phyloP scores from a whole-genome alignment of 2,888 invertebrate species.

The Aspidiotus rigidus region DNA sequence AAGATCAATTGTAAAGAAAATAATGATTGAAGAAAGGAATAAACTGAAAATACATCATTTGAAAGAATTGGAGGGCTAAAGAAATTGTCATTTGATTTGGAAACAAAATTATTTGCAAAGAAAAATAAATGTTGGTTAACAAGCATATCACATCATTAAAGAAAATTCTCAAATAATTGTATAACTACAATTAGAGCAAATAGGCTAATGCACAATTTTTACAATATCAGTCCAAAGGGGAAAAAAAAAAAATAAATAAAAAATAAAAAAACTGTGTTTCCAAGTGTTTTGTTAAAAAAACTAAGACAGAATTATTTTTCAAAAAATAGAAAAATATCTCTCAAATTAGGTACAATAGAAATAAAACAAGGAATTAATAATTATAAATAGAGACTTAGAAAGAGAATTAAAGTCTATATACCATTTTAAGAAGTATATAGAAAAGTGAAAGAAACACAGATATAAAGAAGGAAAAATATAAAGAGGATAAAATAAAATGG shows the following conservation, averaged over 20 bases:
- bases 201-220: constrained; percentile 18
- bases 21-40: no score
- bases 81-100: no score
- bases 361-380: background rate
- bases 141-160: constrained; percentile 30
- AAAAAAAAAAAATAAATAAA: background rate
- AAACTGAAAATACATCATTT: no score
- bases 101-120: background rate
- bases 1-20: no score
- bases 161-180: constrained; percentile 23
- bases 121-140: constrained; percentile 26
- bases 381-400: background rate
- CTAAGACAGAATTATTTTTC: background rate
- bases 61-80: no score
- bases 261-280: background rate
- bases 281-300: background rate
- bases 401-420: background rate
- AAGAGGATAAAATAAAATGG: background rate
- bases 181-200: constrained; percentile 10
- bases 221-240: constrained; percentile 29
- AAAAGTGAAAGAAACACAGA: background rate
- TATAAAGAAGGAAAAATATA: background rate
- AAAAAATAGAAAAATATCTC: background rate
- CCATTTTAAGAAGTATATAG: background rate
- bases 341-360: background rate